These are phyloP conservation scores for Chorisops tibialis DNA, from an alignment of 2,888 invertebrate species.

Conservation along the genomic window DNA sequence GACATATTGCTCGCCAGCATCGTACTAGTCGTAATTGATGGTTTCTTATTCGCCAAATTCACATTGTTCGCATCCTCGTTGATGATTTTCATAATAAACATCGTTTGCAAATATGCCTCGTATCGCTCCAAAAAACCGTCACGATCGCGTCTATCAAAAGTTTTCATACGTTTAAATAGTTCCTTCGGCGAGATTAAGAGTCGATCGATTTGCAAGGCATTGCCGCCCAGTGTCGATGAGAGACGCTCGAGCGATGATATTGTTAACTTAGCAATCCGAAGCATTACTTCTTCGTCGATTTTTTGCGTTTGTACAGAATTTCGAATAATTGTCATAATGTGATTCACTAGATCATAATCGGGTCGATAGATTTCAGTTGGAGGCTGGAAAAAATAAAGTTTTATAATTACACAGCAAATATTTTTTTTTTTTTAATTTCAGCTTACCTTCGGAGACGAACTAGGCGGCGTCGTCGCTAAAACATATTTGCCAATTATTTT, in stretches of 20 bases:
- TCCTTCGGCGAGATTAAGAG: conserved; percentile 46
- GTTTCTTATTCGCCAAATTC: conserved; percentile 21
- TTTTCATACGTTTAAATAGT: conserved; percentile 47
- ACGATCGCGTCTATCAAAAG: conserved; percentile 44
- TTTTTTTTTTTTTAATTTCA: background rate
- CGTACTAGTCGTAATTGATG: conserved; percentile 13
- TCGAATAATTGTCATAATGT: conserved; percentile 47
- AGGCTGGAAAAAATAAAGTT: conserved; percentile 12
- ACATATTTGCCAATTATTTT: conserved; percentile 18
- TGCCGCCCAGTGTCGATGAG: conserved; percentile 13
- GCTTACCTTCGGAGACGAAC: conserved; percentile 33
- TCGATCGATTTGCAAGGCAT: conserved; percentile 27
- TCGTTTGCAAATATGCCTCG: conserved; percentile 42
- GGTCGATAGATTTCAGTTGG: conserved; percentile 35
- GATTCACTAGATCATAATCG: conserved; percentile 47
- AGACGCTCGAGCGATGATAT: conserved; percentile 39
- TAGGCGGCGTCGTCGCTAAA: conserved; percentile 14
- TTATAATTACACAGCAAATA: background rate
- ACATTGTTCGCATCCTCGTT: conserved; percentile 31
- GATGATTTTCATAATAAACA: conserved; percentile 28
- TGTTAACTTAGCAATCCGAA: conserved; percentile 48
- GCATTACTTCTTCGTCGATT: conserved; percentile 46
- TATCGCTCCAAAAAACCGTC: conserved; percentile 47
- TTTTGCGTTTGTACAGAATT: conserved; percentile 45
- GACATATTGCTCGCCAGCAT: background rate